These are phyloP conservation scores for Loriculus beryllinus DNA, from an alignment of 2,797 vertebrate genomes.

Conservation along the genomic window DNA sequence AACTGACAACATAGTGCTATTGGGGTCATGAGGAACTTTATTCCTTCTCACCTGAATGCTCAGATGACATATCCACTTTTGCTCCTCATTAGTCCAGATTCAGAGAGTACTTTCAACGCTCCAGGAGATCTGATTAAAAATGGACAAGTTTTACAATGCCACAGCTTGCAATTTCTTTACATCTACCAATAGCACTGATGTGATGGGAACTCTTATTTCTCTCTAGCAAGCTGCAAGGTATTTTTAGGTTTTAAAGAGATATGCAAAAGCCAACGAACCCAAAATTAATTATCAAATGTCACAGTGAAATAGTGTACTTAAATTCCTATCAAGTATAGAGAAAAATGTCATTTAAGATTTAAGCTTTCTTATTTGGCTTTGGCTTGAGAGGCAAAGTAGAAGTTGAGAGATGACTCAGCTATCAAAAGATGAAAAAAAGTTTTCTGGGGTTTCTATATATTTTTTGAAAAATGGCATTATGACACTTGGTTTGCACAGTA, in stretches of 20 bases:
- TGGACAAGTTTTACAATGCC: neutral
- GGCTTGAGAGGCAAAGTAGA: neutral
- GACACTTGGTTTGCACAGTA: neutral
- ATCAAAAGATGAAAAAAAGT: neutral
- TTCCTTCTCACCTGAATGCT: constrained; percentile 2
- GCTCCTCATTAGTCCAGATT: constrained; percentile 30
- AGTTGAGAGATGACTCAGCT: neutral
- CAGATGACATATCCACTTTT: constrained; percentile 8
- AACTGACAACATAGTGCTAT: rapidly evolving
- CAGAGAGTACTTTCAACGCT: neutral
- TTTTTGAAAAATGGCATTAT: neutral
- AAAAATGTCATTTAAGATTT: neutral
- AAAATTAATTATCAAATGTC: neutral
- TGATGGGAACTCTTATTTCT: neutral
- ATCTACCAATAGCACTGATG: neutral
- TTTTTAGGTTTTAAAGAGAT: neutral
- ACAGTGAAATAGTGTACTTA: neutral
- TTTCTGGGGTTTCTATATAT: neutral
- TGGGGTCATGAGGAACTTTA: neutral
- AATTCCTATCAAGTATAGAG: neutral
- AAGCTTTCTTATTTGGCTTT: neutral
- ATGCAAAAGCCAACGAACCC: neutral
- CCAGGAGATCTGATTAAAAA: neutral
- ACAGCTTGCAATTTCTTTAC: neutral
- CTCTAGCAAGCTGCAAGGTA: neutral